Evolutionary conservation across 92 coral and sea anemone genomes (phyloP).

Genomic region (Siderastrea siderea): DNA sequence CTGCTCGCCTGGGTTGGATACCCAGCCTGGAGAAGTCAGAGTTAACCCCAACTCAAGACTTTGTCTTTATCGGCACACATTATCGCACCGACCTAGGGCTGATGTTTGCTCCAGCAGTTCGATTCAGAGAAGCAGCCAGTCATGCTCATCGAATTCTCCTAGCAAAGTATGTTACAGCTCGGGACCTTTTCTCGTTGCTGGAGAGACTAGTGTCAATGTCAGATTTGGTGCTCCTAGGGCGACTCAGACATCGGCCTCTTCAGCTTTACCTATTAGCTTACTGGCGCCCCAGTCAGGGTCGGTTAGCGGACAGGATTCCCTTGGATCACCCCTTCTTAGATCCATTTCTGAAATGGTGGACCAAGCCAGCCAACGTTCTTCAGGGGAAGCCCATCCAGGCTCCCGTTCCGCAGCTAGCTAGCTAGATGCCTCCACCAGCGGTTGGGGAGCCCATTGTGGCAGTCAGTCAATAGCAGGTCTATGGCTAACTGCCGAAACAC

Average conservation of each 20-base stretch:
- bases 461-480: not conserved
- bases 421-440: conserved; percentile 6
- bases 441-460: conserved; percentile 22
- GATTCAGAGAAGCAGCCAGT: conserved; percentile 16
- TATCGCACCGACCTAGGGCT: conserved; percentile 17
- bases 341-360: no score
- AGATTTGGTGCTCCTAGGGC: no score
- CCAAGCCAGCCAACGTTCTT: no score
- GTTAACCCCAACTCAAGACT: conserved; percentile 19
- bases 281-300: not conserved
- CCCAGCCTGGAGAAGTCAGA: conserved; percentile 43
- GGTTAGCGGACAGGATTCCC: not conserved
- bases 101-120: not conserved
- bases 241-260: not conserved
- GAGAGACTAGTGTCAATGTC: no score
- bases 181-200: no score
- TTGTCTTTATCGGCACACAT: conserved; percentile 25
- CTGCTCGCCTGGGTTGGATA: conserved; percentile 33
- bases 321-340: conserved; percentile 3
- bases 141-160: not conserved
- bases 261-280: not conserved
- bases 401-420: conserved; percentile 1
- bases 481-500: not conserved
- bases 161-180: no score
- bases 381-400: not conserved